Evolutionary conservation across 2,797 vertebrate species (phyloP), one percentile per base, ranked within the genome.

Genomic region (Alfaro cultratus): DNA sequence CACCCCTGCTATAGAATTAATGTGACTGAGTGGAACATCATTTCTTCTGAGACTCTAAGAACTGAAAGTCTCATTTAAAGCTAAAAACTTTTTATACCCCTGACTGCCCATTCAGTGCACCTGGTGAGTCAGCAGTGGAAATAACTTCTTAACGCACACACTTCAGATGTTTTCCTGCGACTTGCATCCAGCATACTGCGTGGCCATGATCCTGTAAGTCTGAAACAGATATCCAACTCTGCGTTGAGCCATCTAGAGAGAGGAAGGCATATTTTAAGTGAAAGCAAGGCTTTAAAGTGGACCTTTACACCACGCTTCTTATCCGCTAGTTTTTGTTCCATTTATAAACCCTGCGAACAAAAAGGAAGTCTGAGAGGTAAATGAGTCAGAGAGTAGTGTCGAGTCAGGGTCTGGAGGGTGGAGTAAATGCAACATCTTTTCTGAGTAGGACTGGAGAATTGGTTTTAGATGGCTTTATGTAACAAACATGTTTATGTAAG

Each of bases 311-410:
- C 67, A n/a, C 41, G 74, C 49, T 80, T 77, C 46, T 62, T 75
- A 77, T 81, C 80, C 77, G 55, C 34, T 31, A 73, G 46, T 81
- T 85, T 80, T 5, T 39, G 39, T 77, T 85, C 77, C 81, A 80
- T 93, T 93, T 91, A 68, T 91, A 89, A 88, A 85, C 60, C 53
- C 36, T 43, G 62, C 76, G 76, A 86, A 90, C 87, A 86, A 81
- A 74, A 81, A 74, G 21, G 15, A 88, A 74, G 70, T 78, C 80
- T 70, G 45, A 80, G 74, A 70, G 47, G 77, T 49, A 72, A 82
- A 81, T 88, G 83, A 85, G 76, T 85, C 76, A 81, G 67, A 75
- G 74, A 78, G 73, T 78, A 85, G 83, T 82, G 73, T 74, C 75
- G 88, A 83, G 82, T 84, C 87, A 77, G 46, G 74, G 83, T 72